These are phyloP conservation scores for Phylloscopus collybita DNA, from an alignment of 2,797 vertebrate genomes.

Conservation along the genomic window DNA sequence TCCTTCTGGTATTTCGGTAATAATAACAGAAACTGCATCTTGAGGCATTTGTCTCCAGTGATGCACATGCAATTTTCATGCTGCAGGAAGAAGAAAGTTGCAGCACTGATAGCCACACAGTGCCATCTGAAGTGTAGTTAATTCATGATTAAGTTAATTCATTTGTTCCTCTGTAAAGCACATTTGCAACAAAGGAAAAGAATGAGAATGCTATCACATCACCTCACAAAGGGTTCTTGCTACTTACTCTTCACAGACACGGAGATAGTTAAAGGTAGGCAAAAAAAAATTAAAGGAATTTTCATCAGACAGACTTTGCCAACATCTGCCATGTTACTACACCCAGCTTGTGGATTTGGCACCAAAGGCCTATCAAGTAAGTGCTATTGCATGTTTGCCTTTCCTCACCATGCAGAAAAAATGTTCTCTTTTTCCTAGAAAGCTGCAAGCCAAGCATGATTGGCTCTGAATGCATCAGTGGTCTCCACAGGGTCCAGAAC, in stretches of 20 bases:
- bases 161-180: neutral
- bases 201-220: neutral
- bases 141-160: neutral
- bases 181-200: neutral
- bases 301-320: neutral
- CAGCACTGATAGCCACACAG: neutral
- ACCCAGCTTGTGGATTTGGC: neutral
- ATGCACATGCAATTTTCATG: neutral
- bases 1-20: neutral
- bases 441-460: neutral
- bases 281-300: neutral
- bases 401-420: neutral
- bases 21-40: neutral
- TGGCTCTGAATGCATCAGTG: neutral
- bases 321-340: neutral
- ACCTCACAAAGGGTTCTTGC: neutral
- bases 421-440: neutral
- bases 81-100: neutral
- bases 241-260: neutral
- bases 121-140: neutral
- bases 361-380: neutral
- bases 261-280: neutral
- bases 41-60: neutral
- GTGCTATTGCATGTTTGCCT: neutral
- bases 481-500: neutral